Evolutionary conservation across 1,140 invertebrate species (phyloP).

Genomic region (Megathymus violae): DNA sequence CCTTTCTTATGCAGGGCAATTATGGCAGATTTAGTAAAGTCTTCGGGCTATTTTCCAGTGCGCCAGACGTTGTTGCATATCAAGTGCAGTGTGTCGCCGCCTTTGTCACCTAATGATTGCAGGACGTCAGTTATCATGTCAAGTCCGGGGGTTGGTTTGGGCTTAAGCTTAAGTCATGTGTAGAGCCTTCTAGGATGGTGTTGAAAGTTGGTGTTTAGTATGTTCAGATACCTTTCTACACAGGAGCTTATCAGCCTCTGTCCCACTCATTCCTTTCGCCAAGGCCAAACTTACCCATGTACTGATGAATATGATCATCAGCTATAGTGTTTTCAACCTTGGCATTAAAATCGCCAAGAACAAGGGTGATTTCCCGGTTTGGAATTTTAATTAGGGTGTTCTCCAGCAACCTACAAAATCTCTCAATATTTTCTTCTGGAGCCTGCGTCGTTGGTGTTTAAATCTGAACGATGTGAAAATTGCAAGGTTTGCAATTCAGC

Average conservation of each 20-base stretch:
- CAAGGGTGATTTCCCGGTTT: conserved; percentile 29
- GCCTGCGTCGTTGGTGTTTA: conserved; percentile 33
- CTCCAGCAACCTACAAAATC: conserved; percentile 17
- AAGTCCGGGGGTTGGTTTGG: no score
- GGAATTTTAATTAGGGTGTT: conserved; percentile 19
- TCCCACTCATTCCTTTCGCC: conserved; percentile 29
- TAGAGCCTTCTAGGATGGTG: conserved; percentile 38
- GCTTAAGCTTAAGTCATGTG: no score
- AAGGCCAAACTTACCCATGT: conserved; percentile 26
- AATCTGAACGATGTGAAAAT: conserved; percentile 22
- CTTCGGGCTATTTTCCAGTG: no score
- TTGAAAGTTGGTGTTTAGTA: conserved; percentile 39
- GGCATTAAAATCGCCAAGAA: conserved; percentile 41
- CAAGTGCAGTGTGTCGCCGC: no score
- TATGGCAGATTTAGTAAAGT: no score
- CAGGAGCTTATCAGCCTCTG: conserved; percentile 34
- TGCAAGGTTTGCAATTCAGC: background rate
- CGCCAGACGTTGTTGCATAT: no score
- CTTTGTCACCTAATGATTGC: no score
- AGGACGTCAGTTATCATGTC: no score
- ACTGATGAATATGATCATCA: conserved; percentile 35
- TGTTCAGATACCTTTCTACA: conserved; percentile 22
- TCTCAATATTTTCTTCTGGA: conserved; percentile 21
- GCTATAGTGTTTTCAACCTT: conserved; percentile 37
- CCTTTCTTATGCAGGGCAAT: no score